Evolutionary conservation across 2,888 invertebrate genomes (phyloP).

Genomic region (Chirona hameri): DNA sequence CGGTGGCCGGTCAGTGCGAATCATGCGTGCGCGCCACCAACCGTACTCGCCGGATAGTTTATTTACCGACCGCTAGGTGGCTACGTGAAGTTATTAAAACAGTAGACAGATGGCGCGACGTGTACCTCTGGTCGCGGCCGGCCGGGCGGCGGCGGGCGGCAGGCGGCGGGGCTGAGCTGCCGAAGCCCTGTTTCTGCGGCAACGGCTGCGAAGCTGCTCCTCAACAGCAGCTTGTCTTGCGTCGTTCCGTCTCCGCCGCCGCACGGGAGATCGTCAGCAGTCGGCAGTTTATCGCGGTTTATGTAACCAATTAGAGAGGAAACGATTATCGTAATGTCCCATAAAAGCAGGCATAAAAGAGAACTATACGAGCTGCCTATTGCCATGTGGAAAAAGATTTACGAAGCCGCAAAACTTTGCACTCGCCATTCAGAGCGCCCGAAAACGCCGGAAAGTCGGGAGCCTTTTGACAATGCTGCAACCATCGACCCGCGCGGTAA

Average conservation of each 20-base stretch:
- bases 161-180: not conserved
- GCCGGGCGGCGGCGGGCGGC: not conserved
- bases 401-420: not conserved
- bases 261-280: not conserved
- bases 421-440: not conserved
- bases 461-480: too few relatives aligned
- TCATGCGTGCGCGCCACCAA: not conserved
- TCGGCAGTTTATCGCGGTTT: conserved; percentile 25
- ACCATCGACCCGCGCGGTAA: too few relatives aligned
- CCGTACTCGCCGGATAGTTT: not conserved
- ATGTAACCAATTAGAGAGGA: conserved; percentile 29
- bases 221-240: not conserved
- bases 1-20: not conserved
- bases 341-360: conserved; percentile 27
- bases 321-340: conserved; percentile 28
- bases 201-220: not conserved
- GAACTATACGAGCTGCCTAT: conserved; percentile 26
- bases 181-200: not conserved
- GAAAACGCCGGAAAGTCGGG: not conserved
- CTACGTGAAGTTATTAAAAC: not conserved
- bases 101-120: not conserved
- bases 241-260: not conserved
- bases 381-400: not conserved
- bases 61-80: not conserved
- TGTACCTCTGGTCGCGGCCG: not conserved